Conservation (phyloP, 2,113 vertebrate species). For the Hemiprocne comata region DNA sequence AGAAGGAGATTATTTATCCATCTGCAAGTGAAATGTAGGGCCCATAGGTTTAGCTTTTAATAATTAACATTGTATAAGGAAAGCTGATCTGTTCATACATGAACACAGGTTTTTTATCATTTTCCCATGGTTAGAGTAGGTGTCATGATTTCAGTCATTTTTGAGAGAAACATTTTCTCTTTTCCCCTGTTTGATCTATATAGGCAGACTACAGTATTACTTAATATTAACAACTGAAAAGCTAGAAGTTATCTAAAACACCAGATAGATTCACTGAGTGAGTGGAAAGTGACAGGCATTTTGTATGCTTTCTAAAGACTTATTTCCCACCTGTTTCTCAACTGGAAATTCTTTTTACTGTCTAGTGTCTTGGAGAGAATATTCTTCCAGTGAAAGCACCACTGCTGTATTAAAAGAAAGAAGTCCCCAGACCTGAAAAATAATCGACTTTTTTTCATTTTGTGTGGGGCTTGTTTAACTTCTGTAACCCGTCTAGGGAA, state of each 20-base stretch:
- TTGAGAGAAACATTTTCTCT: not conserved
- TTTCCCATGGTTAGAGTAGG: not conserved
- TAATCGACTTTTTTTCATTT: not conserved
- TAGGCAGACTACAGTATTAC: not conserved
- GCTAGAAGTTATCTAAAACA: not conserved
- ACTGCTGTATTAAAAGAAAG: not conserved
- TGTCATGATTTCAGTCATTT: not conserved
- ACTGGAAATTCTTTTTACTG: not conserved
- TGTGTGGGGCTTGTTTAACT: not conserved
- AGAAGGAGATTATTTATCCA: not conserved
- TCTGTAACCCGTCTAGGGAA: not conserved
- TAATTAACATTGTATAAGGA: not conserved
- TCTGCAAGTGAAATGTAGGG: not conserved
- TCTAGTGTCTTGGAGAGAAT: not conserved
- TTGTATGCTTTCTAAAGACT: not conserved
- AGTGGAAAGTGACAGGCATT: not conserved
- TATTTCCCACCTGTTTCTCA: not conserved
- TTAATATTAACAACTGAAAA: not conserved
- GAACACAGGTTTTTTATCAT: not conserved
- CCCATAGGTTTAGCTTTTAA: not conserved
- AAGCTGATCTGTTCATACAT: not conserved
- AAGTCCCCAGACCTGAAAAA: not conserved
- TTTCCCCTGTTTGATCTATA: rapidly evolving
- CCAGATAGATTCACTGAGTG: not conserved
- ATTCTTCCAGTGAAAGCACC: not conserved